Conservation (phyloP, 2,113 vertebrate species). For the Tapirus terrestris region DNA sequence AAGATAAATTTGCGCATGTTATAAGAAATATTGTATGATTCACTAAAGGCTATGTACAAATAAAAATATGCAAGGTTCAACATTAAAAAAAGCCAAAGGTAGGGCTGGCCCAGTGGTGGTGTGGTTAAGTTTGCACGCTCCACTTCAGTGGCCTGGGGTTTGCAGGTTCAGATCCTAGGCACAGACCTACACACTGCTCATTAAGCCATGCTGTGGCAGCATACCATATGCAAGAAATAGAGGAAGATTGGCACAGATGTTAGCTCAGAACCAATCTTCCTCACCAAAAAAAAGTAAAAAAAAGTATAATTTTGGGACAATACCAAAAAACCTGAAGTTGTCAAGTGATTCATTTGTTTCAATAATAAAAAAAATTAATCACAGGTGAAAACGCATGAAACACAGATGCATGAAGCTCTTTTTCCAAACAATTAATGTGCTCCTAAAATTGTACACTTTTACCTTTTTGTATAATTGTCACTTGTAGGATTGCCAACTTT, state of each 20-base stretch:
- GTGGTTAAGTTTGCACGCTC: no score
- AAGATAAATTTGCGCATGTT: not conserved
- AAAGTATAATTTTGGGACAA: not conserved
- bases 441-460: not conserved
- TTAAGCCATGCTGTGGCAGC: no score
- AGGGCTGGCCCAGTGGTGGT: not conserved
- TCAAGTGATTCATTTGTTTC: not conserved
- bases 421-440: not conserved
- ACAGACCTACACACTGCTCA: no score
- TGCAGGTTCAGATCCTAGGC: no score
- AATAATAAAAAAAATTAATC: not conserved
- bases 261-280: no score
- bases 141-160: no score
- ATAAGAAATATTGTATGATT: not conserved
- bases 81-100: not conserved
- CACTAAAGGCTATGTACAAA: not conserved
- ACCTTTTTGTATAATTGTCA: not conserved
- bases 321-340: not conserved
- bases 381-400: constrained; percentile 21
- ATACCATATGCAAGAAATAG: no score
- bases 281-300: not conserved
- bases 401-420: not conserved
- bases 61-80: not conserved
- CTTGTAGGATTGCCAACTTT: not conserved
- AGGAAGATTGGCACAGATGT: no score